phyloP scores from a whole-genome alignment of 2,113 vertebrate species.

The Pantherophis guttatus region DNA sequence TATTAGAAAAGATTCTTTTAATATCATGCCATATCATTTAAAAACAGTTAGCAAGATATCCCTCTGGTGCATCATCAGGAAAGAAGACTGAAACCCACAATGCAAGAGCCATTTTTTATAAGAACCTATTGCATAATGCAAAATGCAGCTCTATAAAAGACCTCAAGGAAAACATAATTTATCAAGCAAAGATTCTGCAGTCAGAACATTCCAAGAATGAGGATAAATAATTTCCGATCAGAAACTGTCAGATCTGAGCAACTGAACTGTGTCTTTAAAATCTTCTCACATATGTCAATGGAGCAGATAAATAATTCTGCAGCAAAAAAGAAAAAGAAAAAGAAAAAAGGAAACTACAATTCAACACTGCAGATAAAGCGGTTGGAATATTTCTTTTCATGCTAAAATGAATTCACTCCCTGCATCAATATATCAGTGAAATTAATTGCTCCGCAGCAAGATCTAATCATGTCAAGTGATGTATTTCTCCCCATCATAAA shows the following conservation, averaged over 20 bases:
- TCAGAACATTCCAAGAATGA: neutral
- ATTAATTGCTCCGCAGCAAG: neutral
- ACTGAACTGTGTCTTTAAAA: neutral
- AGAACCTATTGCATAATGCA: neutral
- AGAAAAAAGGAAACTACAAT: neutral
- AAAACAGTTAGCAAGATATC: neutral
- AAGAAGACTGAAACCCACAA: neutral
- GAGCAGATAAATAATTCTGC: neutral
- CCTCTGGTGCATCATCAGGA: neutral
- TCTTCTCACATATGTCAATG: neutral
- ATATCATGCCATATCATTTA: neutral
- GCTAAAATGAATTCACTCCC: neutral
- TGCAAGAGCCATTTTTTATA: neutral
- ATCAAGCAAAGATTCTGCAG: neutral
- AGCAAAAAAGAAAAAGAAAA: neutral
- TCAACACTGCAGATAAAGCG: rapidly evolving
- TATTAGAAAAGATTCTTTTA: neutral
- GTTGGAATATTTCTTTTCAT: neutral
- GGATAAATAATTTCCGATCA: neutral
- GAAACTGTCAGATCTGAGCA: neutral
- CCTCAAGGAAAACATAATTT: neutral
- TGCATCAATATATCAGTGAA: neutral
- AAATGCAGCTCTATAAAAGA: neutral
- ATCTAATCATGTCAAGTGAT: neutral
- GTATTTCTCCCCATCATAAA: neutral